These are phyloP conservation scores for Apis cerana DNA, from an alignment of 1,140 invertebrate genomes.

Conservation along the genomic window DNA sequence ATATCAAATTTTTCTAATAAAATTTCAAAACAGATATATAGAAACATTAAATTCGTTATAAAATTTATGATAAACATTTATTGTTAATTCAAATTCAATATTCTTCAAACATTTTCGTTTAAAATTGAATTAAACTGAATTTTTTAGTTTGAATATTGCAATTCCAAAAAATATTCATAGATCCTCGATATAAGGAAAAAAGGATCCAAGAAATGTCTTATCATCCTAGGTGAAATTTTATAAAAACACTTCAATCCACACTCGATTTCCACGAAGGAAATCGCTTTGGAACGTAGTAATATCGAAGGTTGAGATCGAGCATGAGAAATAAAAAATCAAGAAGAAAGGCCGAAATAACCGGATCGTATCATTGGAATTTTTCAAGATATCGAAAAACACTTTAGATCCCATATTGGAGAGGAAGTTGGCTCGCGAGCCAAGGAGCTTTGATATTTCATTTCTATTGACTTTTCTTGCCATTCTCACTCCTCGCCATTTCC, in stretches of 20 bases:
- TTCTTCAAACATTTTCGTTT: no score
- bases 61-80: no score
- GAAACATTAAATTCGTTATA: no score
- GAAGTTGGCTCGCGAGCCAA: slow-evolving; percentile 30
- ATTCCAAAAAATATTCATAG: background rate
- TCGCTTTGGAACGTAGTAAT: slow-evolving; percentile 37
- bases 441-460: slow-evolving; percentile 71
- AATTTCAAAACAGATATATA: no score
- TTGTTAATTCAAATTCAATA: no score
- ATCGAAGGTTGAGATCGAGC: slow-evolving; percentile 41
- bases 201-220: background rate
- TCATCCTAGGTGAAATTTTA: background rate
- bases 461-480: slow-evolving; percentile 61
- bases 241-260: slow-evolving; percentile 19
- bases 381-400: slow-evolving; percentile 72
- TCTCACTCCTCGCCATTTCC: slow-evolving; percentile 44
- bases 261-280: slow-evolving; percentile 35
- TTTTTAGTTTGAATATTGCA: background rate
- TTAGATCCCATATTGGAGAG: slow-evolving; percentile 67
- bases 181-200: background rate
- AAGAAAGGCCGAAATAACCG: slow-evolving; percentile 30
- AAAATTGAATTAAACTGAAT: no score
- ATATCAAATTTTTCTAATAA: no score
- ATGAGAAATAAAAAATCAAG: slow-evolving; percentile 63
- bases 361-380: slow-evolving; percentile 57